phyloP scores from a whole-genome alignment of 1,140 invertebrate species.

The Ceratina japonica region DNA sequence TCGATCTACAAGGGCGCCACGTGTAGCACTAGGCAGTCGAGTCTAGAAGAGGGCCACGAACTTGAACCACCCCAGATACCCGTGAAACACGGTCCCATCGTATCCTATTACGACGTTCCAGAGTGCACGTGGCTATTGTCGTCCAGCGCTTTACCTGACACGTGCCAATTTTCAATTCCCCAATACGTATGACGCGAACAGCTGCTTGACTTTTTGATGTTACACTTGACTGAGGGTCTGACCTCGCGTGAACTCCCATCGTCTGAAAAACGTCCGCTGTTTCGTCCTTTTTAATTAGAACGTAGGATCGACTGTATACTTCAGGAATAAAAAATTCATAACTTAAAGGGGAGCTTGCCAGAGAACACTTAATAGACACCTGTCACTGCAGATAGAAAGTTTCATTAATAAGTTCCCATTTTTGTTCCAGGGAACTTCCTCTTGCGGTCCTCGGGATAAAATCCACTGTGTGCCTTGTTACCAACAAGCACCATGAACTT shows the following conservation, averaged over 20 bases:
- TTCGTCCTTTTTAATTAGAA: slow-evolving; percentile 20
- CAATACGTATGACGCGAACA: slow-evolving; percentile 30
- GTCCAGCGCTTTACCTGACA: slow-evolving; percentile 73
- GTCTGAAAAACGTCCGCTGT: not conserved
- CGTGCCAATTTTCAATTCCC: slow-evolving; percentile 72
- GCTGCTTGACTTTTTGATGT: slow-evolving; percentile 69
- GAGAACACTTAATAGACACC: not conserved
- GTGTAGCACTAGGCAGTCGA: slow-evolving; percentile 18
- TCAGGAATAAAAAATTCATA: not conserved
- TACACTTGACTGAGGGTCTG: slow-evolving; percentile 39
- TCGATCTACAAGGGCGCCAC: slow-evolving; percentile 37
- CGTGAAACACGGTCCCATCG: slow-evolving; percentile 39
- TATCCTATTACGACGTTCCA: slow-evolving; percentile 57
- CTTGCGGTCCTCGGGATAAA: slow-evolving; percentile 31
- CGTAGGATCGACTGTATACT: not conserved
- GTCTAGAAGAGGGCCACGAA: slow-evolving; percentile 24
- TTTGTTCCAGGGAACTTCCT: slow-evolving; percentile 43
- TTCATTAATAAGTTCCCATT: not conserved
- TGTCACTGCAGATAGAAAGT: not conserved
- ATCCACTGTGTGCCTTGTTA: slow-evolving; percentile 51
- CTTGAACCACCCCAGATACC: slow-evolving; percentile 53
- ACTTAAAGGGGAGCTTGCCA: no score
- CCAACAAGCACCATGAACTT: slow-evolving; percentile 1
- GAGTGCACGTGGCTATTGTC: slow-evolving; percentile 68
- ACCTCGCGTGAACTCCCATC: slow-evolving; percentile 25